phyloP scores from a whole-genome alignment of 92 coral and sea anemone species.

The Porites divaricata region DNA sequence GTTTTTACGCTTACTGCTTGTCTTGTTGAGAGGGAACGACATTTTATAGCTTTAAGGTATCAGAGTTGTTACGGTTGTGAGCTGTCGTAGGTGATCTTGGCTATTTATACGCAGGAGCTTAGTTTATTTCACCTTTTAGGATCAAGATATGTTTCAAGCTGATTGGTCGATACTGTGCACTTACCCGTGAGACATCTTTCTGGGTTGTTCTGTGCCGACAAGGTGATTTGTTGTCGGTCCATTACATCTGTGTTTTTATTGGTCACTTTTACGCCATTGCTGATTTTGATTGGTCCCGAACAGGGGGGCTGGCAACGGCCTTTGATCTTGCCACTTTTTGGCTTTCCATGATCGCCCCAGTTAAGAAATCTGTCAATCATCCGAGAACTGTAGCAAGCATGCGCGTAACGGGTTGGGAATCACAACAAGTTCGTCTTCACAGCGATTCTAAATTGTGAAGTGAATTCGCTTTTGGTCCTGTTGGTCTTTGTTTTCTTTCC shows the following conservation, averaged over 20 bases:
- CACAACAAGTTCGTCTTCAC: no score
- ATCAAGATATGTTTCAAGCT: constrained; percentile 34
- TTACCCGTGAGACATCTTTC: no score
- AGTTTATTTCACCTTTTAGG: constrained; percentile 38
- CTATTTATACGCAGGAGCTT: constrained; percentile 40
- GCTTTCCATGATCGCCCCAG: no score
- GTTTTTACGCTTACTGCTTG: constrained; percentile 29
- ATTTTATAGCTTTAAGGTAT: constrained; percentile 44
- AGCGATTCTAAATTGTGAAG: no score
- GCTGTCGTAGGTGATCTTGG: constrained; percentile 42
- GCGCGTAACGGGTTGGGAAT: no score
- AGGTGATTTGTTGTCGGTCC: constrained; percentile 59
- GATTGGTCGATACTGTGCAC: not conserved
- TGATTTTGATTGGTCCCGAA: constrained; percentile 59
- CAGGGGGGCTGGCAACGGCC: no score
- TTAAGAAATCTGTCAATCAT: no score
- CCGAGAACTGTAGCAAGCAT: no score
- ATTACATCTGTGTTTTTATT: constrained; percentile 52
- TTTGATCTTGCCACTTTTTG: no score
- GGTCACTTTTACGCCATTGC: constrained; percentile 47
- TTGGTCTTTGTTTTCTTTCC: no score
- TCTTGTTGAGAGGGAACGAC: constrained; percentile 32
- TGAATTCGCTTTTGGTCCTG: no score
- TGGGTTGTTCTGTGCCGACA: constrained; percentile 29
- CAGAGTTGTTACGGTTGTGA: constrained; percentile 35